Evolutionary conservation across 2,888 invertebrate genomes (phyloP).

Genomic region (Julus scandinavius): DNA sequence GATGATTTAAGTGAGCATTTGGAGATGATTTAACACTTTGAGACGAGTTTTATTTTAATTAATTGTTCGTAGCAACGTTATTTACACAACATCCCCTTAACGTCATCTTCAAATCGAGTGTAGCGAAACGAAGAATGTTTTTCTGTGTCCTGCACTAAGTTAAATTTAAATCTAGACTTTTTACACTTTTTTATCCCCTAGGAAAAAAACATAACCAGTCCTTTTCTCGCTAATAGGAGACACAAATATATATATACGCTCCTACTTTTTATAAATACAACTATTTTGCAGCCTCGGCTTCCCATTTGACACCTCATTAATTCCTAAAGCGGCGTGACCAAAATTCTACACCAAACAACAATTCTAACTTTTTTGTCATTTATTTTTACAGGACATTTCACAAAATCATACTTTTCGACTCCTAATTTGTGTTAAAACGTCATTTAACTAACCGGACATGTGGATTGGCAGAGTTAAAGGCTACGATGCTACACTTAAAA

Average conservation of each 20-base stretch:
- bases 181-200: not conserved
- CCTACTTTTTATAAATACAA: not conserved
- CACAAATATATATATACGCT: not conserved
- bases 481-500: too few species aligned
- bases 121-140: not conserved
- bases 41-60: not conserved
- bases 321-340: not conserved
- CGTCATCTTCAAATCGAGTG: not conserved
- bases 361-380: too few species aligned
- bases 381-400: too few species aligned
- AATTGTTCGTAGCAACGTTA: not conserved
- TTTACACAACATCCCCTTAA: slow-evolving; percentile 3
- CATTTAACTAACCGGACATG: too few species aligned
- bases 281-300: not conserved
- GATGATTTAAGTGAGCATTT: too few species aligned
- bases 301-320: not conserved
- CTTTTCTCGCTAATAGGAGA: not conserved
- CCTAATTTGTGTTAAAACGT: too few species aligned
- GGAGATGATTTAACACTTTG: too few species aligned
- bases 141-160: not conserved
- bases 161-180: not conserved
- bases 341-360: not conserved
- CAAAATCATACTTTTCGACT: too few species aligned
- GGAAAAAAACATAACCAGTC: not conserved
- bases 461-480: too few species aligned